Evolutionary conservation across 2,888 invertebrate species (phyloP).

Genomic region (Carabus problematicus): DNA sequence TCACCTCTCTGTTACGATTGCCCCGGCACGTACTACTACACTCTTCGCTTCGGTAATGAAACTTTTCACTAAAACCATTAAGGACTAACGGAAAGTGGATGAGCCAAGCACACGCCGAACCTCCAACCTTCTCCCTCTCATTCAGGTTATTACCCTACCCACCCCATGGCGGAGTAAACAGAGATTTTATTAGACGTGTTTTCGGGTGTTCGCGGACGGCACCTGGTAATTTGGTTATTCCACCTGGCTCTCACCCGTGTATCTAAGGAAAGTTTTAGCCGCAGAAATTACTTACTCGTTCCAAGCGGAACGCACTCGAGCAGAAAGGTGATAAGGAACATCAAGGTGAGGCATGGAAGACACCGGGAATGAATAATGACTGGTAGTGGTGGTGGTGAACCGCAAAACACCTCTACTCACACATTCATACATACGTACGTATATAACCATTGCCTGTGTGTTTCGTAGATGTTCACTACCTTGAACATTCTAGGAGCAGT

Average conservation of each 20-base stretch:
- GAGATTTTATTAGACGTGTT: slow-evolving; percentile 1
- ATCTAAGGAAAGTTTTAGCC: slow-evolving; percentile 7
- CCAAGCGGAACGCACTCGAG: slow-evolving; percentile 54
- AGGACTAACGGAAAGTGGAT: slow-evolving; percentile 15
- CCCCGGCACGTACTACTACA: too few relatives aligned
- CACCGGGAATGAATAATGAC: slow-evolving; percentile 37
- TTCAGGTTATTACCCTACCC: slow-evolving; percentile 1
- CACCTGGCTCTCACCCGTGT: neutral
- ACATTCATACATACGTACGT: too few relatives aligned
- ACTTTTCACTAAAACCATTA: slow-evolving; percentile 43
- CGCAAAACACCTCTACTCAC: slow-evolving; percentile 28
- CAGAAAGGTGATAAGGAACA: slow-evolving; percentile 58
- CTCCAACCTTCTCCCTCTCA: too few relatives aligned
- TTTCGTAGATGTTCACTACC: too few relatives aligned
- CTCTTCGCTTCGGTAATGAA: slow-evolving; percentile 42
- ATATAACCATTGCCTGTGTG: too few relatives aligned
- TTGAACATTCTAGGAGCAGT: neutral
- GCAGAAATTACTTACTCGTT: slow-evolving; percentile 21
- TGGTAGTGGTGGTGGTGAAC: slow-evolving; percentile 24
- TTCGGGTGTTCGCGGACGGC: neutral
- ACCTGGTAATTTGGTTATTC: slow-evolving; percentile 24
- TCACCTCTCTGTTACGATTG: slow-evolving; percentile 43
- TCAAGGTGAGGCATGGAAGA: slow-evolving; percentile 34
- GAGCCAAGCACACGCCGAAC: neutral
- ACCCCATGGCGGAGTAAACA: neutral